Percentiles rank a stretch among this genome's conserved stretches.
These are phyloP conservation scores for Agonopterix heracliana DNA, from an alignment of 2,888 invertebrate genomes.

Conservation along the genomic window DNA sequence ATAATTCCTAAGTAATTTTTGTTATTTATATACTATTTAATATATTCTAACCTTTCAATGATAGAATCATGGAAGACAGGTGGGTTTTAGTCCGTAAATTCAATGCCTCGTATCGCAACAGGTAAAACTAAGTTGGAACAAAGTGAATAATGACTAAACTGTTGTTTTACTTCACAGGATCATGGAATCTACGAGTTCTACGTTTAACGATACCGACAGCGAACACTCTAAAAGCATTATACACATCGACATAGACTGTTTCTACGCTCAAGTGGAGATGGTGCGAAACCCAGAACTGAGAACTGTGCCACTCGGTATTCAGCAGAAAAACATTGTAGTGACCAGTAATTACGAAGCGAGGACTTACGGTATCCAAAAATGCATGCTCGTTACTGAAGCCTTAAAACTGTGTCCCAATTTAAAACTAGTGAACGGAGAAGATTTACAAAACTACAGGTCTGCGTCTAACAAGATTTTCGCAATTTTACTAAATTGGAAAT, in stretches of 20 bases:
- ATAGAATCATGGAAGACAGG: slow-evolving; percentile 63
- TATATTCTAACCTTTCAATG: slow-evolving; percentile 48
- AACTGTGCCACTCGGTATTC: slow-evolving; percentile 83
- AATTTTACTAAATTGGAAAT: slow-evolving; percentile 82
- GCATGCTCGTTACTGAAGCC: slow-evolving; percentile 87
- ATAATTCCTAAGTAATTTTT: slow-evolving; percentile 41
- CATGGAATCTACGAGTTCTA: slow-evolving; percentile 68
- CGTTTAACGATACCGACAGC: slow-evolving; percentile 47
- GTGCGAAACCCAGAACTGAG: slow-evolving; percentile 81
- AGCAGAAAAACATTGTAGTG: slow-evolving; percentile 89
- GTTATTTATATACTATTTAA: slow-evolving; percentile 44
- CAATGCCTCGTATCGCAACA: slow-evolving; percentile 48
- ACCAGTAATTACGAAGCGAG: slow-evolving; percentile 91
- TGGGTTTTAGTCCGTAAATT: slow-evolving; percentile 37
- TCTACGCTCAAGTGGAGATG: slow-evolving; percentile 92
- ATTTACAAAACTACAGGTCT: slow-evolving; percentile 86
- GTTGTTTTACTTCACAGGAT: slow-evolving; percentile 52
- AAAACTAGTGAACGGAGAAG: slow-evolving; percentile 87
- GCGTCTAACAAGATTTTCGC: slow-evolving; percentile 86
- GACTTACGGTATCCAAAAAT: slow-evolving; percentile 84
- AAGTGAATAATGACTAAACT: slow-evolving; percentile 57
- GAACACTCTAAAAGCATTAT: slow-evolving; percentile 83
- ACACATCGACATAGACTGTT: slow-evolving; percentile 89
- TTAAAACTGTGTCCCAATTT: slow-evolving; percentile 83
- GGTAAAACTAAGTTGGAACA: slow-evolving; percentile 61